These are phyloP conservation scores for Calephelis perditalis DNA, from an alignment of 2,888 invertebrate species.

Conservation along the genomic window DNA sequence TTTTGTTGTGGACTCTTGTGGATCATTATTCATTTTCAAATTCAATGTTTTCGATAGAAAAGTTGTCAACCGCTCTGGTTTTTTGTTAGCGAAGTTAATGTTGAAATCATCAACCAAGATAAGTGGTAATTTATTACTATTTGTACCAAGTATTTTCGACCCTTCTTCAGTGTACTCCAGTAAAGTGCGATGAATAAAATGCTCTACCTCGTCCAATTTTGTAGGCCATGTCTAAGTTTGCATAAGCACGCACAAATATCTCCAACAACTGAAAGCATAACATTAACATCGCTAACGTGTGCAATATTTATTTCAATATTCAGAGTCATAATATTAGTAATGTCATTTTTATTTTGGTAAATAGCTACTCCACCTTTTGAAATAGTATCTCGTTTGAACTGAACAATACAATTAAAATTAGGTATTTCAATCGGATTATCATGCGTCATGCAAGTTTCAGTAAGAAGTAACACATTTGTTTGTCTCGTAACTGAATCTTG, in stretches of 20 bases:
- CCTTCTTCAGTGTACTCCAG: conserved; percentile 31
- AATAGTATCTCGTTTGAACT: conserved; percentile 34
- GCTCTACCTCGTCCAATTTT: conserved; percentile 33
- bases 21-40: conserved; percentile 20
- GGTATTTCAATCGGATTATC: conserved; percentile 31
- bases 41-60: conserved; percentile 31
- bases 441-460: conserved; percentile 30
- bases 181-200: conserved; percentile 35
- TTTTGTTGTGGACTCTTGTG: too few species aligned
- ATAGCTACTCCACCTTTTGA: conserved; percentile 35
- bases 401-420: conserved; percentile 35
- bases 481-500: conserved; percentile 21
- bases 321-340: conserved; percentile 31
- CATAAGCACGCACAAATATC: conserved; percentile 32
- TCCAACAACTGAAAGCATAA: conserved; percentile 29
- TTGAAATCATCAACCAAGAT: conserved; percentile 32
- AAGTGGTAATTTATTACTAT: too few species aligned
- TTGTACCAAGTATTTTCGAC: conserved; percentile 25
- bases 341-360: conserved; percentile 30
- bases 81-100: conserved; percentile 31
- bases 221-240: conserved; percentile 21
- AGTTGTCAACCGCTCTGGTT: conserved; percentile 28
- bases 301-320: conserved; percentile 35
- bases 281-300: conserved; percentile 31
- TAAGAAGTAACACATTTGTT: conserved; percentile 29